phyloP scores from a whole-genome alignment of 2,888 invertebrate species.

The Pogonocherus hispidulus region DNA sequence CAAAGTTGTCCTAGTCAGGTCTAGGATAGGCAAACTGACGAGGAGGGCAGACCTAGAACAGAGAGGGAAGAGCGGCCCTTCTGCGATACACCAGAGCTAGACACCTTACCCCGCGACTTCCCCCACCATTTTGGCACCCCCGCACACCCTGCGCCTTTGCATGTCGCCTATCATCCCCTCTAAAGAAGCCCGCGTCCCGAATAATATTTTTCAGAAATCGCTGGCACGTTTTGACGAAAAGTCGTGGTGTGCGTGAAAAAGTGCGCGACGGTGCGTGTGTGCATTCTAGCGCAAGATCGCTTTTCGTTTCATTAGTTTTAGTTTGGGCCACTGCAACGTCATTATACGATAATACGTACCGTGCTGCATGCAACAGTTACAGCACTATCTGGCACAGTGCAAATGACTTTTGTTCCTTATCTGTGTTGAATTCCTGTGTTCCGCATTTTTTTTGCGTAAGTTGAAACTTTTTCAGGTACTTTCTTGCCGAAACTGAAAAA shows the following conservation, averaged over 20 bases:
- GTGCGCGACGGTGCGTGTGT: conserved; percentile 62
- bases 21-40: conserved; percentile 50
- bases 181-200: conserved; percentile 60
- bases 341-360: conserved; percentile 30
- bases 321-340: conserved; percentile 55
- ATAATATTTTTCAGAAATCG: conserved; percentile 67
- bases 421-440: conserved; percentile 28
- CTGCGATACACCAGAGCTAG: conserved; percentile 46
- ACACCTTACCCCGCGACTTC: conserved; percentile 63
- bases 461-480: background rate
- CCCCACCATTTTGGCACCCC: conserved; percentile 57
- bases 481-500: background rate
- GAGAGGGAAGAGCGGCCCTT: conserved; percentile 44
- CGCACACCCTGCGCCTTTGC: conserved; percentile 63
- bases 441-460: conserved; percentile 13
- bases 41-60: conserved; percentile 32
- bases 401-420: conserved; percentile 39
- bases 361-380: conserved; percentile 38
- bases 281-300: conserved; percentile 52
- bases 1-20: conserved; percentile 55
- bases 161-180: conserved; percentile 63
- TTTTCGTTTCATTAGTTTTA: conserved; percentile 49
- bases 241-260: conserved; percentile 64
- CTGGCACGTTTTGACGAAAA: conserved; percentile 68
- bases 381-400: conserved; percentile 26